Percentiles rank a stretch among this genome's conserved stretches.
Evolutionary conservation across 2,113 vertebrate species (phyloP).

Genomic region (Menidia beryllina): DNA sequence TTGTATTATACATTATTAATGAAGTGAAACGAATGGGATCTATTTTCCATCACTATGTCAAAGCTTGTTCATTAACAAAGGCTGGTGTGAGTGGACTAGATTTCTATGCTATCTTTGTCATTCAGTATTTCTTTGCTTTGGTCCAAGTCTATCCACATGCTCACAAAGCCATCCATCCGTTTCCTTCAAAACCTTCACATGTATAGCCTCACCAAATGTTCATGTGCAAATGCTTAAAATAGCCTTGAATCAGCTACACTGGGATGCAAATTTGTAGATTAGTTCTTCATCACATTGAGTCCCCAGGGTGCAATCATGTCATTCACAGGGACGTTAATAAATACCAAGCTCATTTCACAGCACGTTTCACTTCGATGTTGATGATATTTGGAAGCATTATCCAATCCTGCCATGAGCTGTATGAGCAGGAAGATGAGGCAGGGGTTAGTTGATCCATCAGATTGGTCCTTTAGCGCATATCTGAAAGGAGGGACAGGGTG

Average conservation of each 20-base stretch:
- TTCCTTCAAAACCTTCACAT: slow-evolving; percentile 33
- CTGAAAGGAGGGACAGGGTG: slow-evolving; percentile 11
- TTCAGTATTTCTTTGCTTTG: neutral
- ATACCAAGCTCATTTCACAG: slow-evolving; percentile 67
- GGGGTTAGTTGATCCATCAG: slow-evolving; percentile 49
- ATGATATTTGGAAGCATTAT: slow-evolving; percentile 58
- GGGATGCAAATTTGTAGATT: slow-evolving; percentile 66
- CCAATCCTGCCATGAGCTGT: slow-evolving; percentile 49
- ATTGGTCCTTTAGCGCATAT: slow-evolving; percentile 37
- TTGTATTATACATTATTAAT: slow-evolving; percentile 73
- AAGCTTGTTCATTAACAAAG: slow-evolving; percentile 34
- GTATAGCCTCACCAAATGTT: slow-evolving; percentile 34
- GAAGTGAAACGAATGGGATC: slow-evolving; percentile 57
- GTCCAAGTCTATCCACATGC: neutral
- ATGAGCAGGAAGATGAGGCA: slow-evolving; percentile 44
- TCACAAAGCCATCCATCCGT: slow-evolving; percentile 19
- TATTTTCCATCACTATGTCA: slow-evolving; percentile 35
- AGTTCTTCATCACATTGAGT: slow-evolving; percentile 49
- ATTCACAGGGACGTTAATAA: slow-evolving; percentile 68
- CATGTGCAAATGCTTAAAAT: slow-evolving; percentile 46
- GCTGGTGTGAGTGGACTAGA: slow-evolving; percentile 22
- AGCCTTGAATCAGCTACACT: slow-evolving; percentile 54
- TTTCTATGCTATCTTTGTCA: slow-evolving; percentile 17
- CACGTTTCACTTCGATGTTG: slow-evolving; percentile 59
- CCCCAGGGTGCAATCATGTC: slow-evolving; percentile 75